These are phyloP conservation scores for Parnassius orleans DNA, from an alignment of 2,888 invertebrate genomes.

Conservation along the genomic window DNA sequence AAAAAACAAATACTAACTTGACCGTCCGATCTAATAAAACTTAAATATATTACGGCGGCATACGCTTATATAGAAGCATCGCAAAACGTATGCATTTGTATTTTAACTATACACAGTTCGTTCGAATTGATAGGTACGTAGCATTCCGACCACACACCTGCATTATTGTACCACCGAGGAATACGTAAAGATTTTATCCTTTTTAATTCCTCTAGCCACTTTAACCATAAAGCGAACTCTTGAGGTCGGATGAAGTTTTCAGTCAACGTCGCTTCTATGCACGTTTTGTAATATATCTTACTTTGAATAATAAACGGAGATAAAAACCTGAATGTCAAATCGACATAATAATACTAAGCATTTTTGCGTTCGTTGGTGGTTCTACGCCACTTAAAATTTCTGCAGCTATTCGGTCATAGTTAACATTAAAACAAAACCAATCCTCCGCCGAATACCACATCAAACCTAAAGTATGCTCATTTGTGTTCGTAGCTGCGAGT, in stretches of 20 bases:
- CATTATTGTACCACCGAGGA: constrained; percentile 25
- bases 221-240: constrained; percentile 8
- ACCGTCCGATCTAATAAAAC: constrained; percentile 28
- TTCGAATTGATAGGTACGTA: background rate
- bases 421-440: constrained; percentile 28
- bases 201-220: background rate
- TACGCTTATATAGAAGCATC: constrained; percentile 38
- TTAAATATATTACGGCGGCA: constrained; percentile 35
- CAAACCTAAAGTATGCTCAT: constrained; percentile 31
- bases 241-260: constrained; percentile 27
- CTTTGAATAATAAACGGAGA: constrained; percentile 29
- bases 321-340: constrained; percentile 27
- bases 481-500: constrained; percentile 24
- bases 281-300: constrained; percentile 30
- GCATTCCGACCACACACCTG: constrained; percentile 20
- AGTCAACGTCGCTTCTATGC: constrained; percentile 30
- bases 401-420: constrained; percentile 16
- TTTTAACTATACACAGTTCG: constrained; percentile 10
- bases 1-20: constrained; percentile 26
- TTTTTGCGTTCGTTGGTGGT: constrained; percentile 27
- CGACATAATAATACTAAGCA: constrained; percentile 29
- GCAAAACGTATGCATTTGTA: constrained; percentile 36
- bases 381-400: constrained; percentile 22
- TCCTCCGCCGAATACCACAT: constrained; percentile 30
- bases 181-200: constrained; percentile 8